Conservation (phyloP, 2,888 invertebrate species). For the Geotrupes spiniger region DNA sequence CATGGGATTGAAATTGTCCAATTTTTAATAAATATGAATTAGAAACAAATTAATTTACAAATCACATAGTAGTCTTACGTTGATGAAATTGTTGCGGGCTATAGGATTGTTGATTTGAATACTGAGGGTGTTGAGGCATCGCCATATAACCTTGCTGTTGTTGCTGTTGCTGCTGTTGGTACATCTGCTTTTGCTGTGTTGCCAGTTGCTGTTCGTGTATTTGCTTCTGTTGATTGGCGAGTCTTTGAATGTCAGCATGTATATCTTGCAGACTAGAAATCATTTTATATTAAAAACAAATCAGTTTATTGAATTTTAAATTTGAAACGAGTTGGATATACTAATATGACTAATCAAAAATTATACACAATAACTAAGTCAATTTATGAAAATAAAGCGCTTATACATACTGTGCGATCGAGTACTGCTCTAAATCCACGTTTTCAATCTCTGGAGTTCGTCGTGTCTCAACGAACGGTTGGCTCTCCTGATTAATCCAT, state of each 20-base stretch:
- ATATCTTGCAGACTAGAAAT: constrained; percentile 92
- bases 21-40: too few relatives aligned
- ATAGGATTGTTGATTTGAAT: constrained; percentile 45
- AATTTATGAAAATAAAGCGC: too few relatives aligned
- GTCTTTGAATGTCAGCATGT: constrained; percentile 88
- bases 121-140: constrained; percentile 31
- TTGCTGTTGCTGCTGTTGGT: constrained; percentile 37
- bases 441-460: constrained; percentile 76
- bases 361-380: too few relatives aligned
- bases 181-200: constrained; percentile 46
- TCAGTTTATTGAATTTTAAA: too few relatives aligned
- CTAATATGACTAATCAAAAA: too few relatives aligned
- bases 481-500: constrained; percentile 61
- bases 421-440: constrained; percentile 68
- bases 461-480: constrained; percentile 61
- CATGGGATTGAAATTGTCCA: neutral
- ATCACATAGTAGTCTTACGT: too few relatives aligned
- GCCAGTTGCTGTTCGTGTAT: constrained; percentile 65
- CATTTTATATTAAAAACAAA: constrained; percentile 61
- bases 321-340: too few relatives aligned
- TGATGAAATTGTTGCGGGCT: constrained; percentile 56
- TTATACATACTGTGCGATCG: constrained; percentile 78
- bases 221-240: constrained; percentile 79
- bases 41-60: too few relatives aligned
- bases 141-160: constrained; percentile 26